These are phyloP conservation scores for Motacilla alba DNA, from an alignment of 2,113 vertebrate genomes.

Conservation along the genomic window DNA sequence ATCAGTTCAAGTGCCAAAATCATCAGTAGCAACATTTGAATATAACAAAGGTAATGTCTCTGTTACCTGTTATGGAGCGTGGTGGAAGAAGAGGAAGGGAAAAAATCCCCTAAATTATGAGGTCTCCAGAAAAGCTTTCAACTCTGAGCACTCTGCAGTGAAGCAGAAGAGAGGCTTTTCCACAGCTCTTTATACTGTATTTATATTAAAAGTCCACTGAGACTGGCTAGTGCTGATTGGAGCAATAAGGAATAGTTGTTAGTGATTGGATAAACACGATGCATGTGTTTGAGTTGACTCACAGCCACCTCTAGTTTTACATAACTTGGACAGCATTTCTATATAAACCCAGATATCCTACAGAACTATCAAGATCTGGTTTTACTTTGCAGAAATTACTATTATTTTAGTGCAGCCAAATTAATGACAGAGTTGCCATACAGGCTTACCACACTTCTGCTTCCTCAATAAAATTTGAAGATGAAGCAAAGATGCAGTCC, in stretches of 20 bases:
- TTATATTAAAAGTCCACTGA: neutral
- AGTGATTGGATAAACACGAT: neutral
- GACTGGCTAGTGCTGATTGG: neutral
- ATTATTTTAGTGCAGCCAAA: neutral
- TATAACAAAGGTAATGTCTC: neutral
- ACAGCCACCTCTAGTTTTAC: neutral
- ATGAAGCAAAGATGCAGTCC: neutral
- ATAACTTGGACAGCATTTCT: neutral
- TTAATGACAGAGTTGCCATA: neutral
- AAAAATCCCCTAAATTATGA: neutral
- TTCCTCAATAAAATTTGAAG: neutral
- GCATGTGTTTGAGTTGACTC: neutral
- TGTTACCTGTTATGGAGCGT: neutral
- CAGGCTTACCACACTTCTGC: neutral
- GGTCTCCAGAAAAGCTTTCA: neutral
- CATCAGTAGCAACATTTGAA: neutral
- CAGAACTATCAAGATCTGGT: neutral
- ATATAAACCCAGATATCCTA: neutral
- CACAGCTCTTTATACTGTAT: neutral
- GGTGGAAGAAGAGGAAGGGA: neutral
- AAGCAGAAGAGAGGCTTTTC: neutral
- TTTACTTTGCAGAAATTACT: neutral
- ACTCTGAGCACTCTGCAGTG: neutral
- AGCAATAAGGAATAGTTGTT: neutral
- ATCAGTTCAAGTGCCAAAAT: neutral